phyloP scores from a whole-genome alignment of 2,113 vertebrate species.

The Sphyrna mokarran region DNA sequence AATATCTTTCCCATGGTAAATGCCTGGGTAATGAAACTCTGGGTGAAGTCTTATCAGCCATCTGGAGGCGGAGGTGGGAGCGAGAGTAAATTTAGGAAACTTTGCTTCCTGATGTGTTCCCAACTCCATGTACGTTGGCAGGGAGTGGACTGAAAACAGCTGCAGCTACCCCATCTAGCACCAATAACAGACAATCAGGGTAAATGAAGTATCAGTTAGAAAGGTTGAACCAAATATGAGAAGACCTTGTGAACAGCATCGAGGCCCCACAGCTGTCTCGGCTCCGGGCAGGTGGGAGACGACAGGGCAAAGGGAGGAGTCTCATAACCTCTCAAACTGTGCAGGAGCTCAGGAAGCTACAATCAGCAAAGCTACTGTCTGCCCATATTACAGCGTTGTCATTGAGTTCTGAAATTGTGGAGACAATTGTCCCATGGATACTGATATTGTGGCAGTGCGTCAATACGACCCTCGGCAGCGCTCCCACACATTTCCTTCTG shows the following conservation, averaged over 20 bases:
- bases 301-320: no score
- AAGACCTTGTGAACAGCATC: background rate
- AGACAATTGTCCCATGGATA: background rate
- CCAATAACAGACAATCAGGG: background rate
- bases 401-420: background rate
- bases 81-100: background rate
- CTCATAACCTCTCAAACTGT: background rate
- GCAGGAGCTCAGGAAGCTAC: background rate
- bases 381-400: no score
- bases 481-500: background rate
- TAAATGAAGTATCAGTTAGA: background rate
- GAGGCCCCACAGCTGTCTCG: no score
- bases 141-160: background rate
- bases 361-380: background rate
- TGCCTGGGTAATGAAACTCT: background rate
- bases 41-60: background rate
- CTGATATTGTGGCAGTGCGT: background rate
- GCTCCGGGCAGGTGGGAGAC: no score
- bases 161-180: background rate
- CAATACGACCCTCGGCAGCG: background rate
- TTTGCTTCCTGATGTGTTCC: background rate
- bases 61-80: no score
- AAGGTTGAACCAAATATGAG: background rate
- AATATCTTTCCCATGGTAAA: background rate
- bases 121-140: background rate